phyloP scores from a whole-genome alignment of 1,140 invertebrate genomes.

The Lordiphosa mommai region DNA sequence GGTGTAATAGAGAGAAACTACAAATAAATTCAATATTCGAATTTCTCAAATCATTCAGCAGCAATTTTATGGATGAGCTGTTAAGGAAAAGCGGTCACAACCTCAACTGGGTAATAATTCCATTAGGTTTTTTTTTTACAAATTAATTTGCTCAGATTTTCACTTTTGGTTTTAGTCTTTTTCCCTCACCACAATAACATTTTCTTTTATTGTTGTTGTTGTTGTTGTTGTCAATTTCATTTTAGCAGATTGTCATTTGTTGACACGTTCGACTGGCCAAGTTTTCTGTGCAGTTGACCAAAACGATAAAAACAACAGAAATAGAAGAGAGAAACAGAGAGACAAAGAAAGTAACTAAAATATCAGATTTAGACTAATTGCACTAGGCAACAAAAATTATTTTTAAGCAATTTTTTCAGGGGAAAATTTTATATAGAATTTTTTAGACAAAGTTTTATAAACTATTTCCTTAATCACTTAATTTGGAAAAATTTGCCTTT shows the following conservation, averaged over 20 bases:
- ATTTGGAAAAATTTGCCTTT: too few relatives aligned
- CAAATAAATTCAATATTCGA: too few relatives aligned
- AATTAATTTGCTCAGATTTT: conserved; percentile 48
- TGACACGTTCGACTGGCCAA: conserved; percentile 26
- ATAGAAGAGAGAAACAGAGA: not conserved
- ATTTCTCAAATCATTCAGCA: not conserved
- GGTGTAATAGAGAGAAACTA: too few relatives aligned
- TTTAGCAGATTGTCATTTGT: conserved; percentile 8
- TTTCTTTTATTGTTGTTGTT: conserved; percentile 36
- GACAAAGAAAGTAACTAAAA: not conserved
- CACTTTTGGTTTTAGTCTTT: conserved; percentile 50
- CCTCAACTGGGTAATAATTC: conserved; percentile 1
- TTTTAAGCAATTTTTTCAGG: too few relatives aligned
- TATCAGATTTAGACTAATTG: conserved; percentile 10
- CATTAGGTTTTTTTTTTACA: conserved; percentile 1
- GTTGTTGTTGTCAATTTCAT: conserved; percentile 28
- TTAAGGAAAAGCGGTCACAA: conserved; percentile 15
- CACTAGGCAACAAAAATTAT: not conserved
- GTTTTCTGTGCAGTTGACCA: conserved; percentile 25
- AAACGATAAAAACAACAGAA: conserved; percentile 7
- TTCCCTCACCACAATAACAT: conserved; percentile 17
- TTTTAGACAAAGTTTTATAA: too few relatives aligned
- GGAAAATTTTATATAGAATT: too few relatives aligned
- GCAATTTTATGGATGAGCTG: conserved; percentile 49
- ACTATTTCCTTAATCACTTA: too few relatives aligned